A percentile compares a stretch with the other conserved stretches of the same genome.
phyloP scores from a whole-genome alignment of 2,113 vertebrate genomes.

The Myotis lucifugus region DNA sequence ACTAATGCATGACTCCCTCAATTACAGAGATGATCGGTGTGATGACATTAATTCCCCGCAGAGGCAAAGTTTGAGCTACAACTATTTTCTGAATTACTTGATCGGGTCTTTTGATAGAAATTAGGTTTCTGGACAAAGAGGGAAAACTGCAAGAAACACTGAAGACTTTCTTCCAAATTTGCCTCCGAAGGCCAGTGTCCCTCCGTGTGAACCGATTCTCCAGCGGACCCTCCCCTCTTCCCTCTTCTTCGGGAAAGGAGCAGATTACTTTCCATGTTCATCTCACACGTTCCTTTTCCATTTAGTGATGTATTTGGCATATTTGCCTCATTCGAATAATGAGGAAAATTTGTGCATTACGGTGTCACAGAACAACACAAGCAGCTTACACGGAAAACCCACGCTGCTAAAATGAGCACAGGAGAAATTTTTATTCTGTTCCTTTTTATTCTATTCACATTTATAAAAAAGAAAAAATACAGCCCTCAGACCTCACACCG shows the following conservation, averaged over 20 bases:
- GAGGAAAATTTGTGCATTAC: slow-evolving; percentile 6
- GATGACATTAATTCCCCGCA: background rate
- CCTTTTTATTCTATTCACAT: background rate
- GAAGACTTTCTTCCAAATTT: background rate
- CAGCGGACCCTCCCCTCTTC: background rate
- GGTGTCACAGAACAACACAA: slow-evolving; percentile 5
- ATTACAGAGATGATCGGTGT: background rate
- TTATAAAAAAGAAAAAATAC: background rate
- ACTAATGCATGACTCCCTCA: background rate
- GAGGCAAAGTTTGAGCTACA: background rate
- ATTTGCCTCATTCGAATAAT: slow-evolving; percentile 23
- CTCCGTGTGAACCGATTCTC: background rate
- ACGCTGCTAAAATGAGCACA: background rate
- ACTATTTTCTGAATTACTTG: background rate
- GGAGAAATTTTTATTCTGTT: background rate
- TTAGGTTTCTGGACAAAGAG: background rate
- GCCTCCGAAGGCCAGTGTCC: background rate
- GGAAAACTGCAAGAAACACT: background rate
- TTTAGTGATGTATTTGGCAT: background rate
- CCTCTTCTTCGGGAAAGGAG: background rate
- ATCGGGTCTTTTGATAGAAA: background rate
- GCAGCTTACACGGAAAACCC: background rate
- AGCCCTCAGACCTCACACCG: background rate
- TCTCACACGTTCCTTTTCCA: background rate
- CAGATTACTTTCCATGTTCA: background rate